These are phyloP conservation scores for Dicentrarchus labrax DNA, from an alignment of 2,113 vertebrate species.

Conservation along the genomic window DNA sequence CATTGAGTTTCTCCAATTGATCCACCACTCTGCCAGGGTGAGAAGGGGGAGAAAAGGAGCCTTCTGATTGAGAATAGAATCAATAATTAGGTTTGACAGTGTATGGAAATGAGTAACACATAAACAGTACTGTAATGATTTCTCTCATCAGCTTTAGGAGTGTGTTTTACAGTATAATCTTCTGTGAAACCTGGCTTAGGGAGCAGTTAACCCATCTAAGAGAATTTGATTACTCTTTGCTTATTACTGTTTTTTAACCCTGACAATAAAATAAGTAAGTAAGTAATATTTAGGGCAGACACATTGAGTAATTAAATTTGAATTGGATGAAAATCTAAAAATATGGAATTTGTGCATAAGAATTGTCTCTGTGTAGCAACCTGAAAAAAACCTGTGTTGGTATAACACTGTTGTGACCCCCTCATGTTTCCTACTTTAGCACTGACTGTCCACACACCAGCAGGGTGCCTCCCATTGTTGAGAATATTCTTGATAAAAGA, in stretches of 20 bases:
- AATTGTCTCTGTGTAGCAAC: background rate
- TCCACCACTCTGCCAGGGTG: slow-evolving; percentile 8
- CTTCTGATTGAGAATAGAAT: slow-evolving; percentile 3
- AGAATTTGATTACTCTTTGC: background rate
- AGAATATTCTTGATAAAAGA: background rate
- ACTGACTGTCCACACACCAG: background rate
- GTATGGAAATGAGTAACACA: slow-evolving; percentile 31
- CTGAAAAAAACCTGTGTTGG: slow-evolving; percentile 8
- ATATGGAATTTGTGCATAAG: background rate
- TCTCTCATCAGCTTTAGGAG: background rate
- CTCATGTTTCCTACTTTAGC: background rate
- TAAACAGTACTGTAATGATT: slow-evolving; percentile 20
- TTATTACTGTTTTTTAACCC: background rate
- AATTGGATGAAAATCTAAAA: background rate
- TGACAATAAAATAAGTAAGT: background rate
- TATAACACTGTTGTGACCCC: background rate
- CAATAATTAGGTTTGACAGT: slow-evolving; percentile 27
- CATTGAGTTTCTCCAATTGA: slow-evolving; percentile 29
- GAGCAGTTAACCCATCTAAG: background rate
- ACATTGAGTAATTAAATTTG: background rate
- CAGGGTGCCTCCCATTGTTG: background rate
- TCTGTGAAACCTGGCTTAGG: background rate
- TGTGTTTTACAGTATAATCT: background rate
- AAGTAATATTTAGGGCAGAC: background rate
- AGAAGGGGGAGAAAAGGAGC: background rate